Percentiles rank a stretch among this genome's conserved stretches.
phyloP scores from a whole-genome alignment of 2,113 vertebrate genomes.

The Platysternon megacephalum region DNA sequence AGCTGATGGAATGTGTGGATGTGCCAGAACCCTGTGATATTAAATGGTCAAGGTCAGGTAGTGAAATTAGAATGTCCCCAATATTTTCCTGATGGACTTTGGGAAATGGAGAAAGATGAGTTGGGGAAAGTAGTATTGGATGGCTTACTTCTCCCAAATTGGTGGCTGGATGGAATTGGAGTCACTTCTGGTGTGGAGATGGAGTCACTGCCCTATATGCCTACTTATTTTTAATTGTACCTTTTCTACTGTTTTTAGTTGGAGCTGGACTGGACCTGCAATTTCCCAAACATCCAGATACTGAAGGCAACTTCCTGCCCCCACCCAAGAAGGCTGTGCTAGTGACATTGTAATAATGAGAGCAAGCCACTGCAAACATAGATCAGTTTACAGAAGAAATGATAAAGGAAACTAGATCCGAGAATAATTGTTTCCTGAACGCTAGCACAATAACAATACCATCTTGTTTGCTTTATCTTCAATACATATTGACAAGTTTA shows the following conservation, averaged over 20 bases:
- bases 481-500: background rate
- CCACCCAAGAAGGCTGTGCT: background rate
- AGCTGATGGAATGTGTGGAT: background rate
- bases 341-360: background rate
- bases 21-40: background rate
- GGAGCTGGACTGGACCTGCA: background rate
- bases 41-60: rapidly evolving
- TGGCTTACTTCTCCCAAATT: background rate
- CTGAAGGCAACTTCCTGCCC: background rate
- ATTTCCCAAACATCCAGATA: background rate
- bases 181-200: background rate
- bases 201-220: background rate
- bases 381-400: background rate
- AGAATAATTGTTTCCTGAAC: background rate
- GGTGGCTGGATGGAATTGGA: background rate
- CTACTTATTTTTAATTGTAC: background rate
- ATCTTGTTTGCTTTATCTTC: background rate
- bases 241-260: background rate
- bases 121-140: rapidly evolving
- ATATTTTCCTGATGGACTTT: background rate
- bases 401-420: background rate
- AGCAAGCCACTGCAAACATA: background rate
- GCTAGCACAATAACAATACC: background rate
- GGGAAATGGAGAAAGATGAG: background rate
- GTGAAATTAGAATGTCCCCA: background rate